A percentile compares a stretch with the other conserved stretches of the same genome.
Conservation (phyloP, 2,113 vertebrate species). For the Arizona elegans region DNA sequence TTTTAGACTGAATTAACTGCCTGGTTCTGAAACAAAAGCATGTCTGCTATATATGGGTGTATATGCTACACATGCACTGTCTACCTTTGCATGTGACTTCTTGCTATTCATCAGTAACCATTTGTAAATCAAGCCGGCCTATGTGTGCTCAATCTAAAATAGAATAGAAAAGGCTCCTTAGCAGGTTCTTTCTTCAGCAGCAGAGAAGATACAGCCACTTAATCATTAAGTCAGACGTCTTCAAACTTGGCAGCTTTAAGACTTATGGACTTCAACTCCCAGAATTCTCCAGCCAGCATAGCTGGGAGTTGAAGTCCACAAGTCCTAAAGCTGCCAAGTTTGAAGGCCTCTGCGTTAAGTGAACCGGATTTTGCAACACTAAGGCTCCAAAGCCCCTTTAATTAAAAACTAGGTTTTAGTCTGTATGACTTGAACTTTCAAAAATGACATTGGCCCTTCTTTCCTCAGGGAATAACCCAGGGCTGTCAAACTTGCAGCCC, state of each 20-base stretch:
- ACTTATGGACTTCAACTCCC: too few relatives aligned
- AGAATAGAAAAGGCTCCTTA: background rate
- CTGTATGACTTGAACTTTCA: background rate
- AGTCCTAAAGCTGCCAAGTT: too few relatives aligned
- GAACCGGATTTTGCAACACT: background rate
- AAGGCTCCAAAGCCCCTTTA: background rate
- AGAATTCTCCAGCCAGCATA: too few relatives aligned
- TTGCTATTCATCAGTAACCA: background rate
- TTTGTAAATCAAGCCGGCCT: background rate
- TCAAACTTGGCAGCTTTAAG: too few relatives aligned
- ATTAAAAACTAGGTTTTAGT: background rate
- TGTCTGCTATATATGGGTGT: background rate
- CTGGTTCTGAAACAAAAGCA: background rate
- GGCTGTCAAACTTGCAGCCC: too few relatives aligned
- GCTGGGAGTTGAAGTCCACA: too few relatives aligned
- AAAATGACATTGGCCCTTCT: background rate
- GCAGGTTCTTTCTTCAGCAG: background rate
- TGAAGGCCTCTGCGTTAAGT: background rate
- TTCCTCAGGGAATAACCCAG: background rate
- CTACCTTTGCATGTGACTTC: background rate
- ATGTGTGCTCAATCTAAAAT: background rate
- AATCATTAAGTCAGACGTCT: background rate
- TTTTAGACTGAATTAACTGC: background rate
- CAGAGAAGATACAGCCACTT: background rate
- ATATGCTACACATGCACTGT: background rate